A percentile compares a stretch with the other conserved stretches of the same genome.
Conservation (phyloP, 1,140 invertebrate genomes). For the Helicorthomorpha holstii region DNA sequence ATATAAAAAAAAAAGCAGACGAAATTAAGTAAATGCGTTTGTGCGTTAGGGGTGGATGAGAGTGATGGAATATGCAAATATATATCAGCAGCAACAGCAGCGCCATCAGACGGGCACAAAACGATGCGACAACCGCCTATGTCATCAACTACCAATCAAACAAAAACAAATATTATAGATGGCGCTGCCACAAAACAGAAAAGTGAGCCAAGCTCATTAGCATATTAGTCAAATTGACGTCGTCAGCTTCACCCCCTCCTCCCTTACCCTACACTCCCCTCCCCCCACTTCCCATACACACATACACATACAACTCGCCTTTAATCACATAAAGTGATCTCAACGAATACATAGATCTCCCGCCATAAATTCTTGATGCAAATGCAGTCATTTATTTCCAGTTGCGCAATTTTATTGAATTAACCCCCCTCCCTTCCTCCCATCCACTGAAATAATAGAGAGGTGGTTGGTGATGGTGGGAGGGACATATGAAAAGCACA, state of each 20-base stretch:
- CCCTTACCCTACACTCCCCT: neutral
- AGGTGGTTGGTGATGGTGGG: neutral
- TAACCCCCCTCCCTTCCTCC: neutral
- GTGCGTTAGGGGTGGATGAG: too few species aligned
- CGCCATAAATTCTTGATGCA: neutral
- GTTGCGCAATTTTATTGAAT: neutral
- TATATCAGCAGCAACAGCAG: too few species aligned
- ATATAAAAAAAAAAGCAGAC: too few species aligned
- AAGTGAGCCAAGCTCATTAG: too few species aligned
- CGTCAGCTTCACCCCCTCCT: neutral
- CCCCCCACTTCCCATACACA: neutral
- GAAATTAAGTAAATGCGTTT: too few species aligned
- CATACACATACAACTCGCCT: neutral
- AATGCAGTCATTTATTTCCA: neutral
- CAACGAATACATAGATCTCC: neutral
- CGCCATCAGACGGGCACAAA: too few species aligned
- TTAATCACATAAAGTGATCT: neutral
- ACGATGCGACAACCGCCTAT: too few species aligned
- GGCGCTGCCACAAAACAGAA: too few species aligned
- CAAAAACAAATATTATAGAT: too few species aligned
- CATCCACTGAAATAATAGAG: neutral
- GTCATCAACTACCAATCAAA: too few species aligned
- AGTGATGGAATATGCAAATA: too few species aligned
- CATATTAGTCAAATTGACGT: too few species aligned
- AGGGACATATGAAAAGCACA: neutral